Evolutionary conservation across 1,140 invertebrate species (phyloP).

Genomic region (Augochlora pura): DNA sequence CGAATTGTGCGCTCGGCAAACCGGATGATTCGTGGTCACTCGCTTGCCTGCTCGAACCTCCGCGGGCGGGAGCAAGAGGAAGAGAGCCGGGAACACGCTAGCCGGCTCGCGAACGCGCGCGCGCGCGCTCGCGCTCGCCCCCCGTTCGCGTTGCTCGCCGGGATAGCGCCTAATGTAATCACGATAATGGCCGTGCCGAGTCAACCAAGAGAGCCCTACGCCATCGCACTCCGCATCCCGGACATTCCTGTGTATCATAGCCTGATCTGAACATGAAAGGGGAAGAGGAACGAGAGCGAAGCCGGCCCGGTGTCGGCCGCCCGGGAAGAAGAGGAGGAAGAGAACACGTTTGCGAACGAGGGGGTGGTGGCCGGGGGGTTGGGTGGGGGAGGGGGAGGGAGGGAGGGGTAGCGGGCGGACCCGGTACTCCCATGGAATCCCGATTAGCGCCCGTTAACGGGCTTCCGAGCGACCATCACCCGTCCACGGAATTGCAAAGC

Average conservation of each 20-base stretch:
- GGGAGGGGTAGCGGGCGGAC: not conserved
- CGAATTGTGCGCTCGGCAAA: constrained; percentile 59
- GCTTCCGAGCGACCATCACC: constrained; percentile 54
- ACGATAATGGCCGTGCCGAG: constrained; percentile 61
- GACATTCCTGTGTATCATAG: constrained; percentile 65
- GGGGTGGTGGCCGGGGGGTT: too few relatives aligned
- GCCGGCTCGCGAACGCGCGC: too few relatives aligned
- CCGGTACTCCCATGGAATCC: constrained; percentile 45
- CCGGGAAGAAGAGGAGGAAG: constrained; percentile 17
- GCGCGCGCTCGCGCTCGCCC: not conserved
- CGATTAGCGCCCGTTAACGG: constrained; percentile 52
- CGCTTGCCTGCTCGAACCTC: not conserved
- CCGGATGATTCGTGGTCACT: constrained; percentile 33
- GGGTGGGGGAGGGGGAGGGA: not conserved
- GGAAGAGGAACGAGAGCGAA: constrained; percentile 42
- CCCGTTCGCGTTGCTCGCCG: constrained; percentile 21
- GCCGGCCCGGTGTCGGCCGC: not conserved
- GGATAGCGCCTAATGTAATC: constrained; percentile 65
- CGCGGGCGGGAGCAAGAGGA: too few relatives aligned
- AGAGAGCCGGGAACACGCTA: too few relatives aligned
- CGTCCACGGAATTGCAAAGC: constrained; percentile 36
- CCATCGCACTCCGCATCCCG: constrained; percentile 58
- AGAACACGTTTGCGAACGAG: not conserved
- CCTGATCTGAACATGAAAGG: constrained; percentile 52
- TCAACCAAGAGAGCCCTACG: constrained; percentile 47